Percentiles rank a stretch among this genome's conserved stretches.
These are phyloP conservation scores for Pelusios castaneus DNA, from an alignment of 2,113 vertebrate genomes.

Conservation along the genomic window DNA sequence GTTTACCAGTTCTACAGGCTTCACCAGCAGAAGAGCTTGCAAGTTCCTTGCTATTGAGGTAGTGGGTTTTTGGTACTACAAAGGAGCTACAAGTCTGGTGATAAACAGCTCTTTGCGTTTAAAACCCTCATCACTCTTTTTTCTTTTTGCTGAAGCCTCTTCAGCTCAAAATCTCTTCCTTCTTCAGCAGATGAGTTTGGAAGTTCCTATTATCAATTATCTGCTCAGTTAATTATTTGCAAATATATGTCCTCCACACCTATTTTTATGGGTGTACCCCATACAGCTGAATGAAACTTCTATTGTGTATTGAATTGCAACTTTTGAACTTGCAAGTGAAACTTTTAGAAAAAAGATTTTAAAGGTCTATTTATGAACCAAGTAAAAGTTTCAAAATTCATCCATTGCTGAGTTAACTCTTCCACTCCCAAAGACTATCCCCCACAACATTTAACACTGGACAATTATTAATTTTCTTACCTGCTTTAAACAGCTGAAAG, in stretches of 20 bases:
- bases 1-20: background rate
- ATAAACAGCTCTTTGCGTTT: background rate
- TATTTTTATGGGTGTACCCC: background rate
- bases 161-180: background rate
- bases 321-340: no score
- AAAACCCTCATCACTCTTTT: background rate
- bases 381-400: background rate
- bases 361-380: background rate
- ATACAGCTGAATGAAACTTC: background rate
- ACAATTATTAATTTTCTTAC: background rate
- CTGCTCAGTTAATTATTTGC: accelerated
- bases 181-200: background rate
- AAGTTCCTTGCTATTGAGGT: background rate
- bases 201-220: background rate
- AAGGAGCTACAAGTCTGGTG: background rate
- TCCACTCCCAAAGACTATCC: background rate
- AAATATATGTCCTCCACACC: background rate
- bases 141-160: background rate
- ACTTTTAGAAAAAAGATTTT: no score
- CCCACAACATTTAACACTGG: background rate
- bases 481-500: background rate
- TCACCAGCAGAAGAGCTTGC: background rate
- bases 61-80: background rate
- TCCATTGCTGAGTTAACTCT: background rate
- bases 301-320: background rate